phyloP scores from a whole-genome alignment of 2,888 invertebrate species.

The Metalampra italica region DNA sequence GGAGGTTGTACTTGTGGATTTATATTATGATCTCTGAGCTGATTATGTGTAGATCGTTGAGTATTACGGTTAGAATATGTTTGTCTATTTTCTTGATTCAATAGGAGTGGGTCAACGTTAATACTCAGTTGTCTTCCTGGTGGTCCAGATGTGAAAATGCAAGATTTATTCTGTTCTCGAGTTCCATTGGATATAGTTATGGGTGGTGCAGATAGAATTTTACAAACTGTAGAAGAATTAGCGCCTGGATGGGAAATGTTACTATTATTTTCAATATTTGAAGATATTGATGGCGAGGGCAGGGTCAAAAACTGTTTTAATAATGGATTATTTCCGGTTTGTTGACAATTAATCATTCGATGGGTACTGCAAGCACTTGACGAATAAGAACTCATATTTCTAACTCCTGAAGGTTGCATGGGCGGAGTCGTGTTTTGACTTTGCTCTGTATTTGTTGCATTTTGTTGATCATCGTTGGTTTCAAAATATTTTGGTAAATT shows the following conservation, averaged over 20 bases:
- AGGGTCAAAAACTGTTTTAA: background rate
- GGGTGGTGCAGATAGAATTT: background rate
- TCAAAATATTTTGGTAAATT: slow-evolving; percentile 3
- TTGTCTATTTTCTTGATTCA: background rate
- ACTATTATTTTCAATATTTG: background rate
- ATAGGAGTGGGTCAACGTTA: slow-evolving; percentile 8
- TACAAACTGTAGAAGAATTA: background rate
- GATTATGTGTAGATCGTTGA: background rate
- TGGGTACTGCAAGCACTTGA: background rate
- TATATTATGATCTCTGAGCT: background rate
- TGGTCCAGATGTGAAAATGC: slow-evolving; percentile 24
- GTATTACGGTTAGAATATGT: background rate
- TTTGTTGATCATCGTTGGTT: too few species aligned
- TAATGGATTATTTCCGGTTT: background rate
- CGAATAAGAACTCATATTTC: background rate
- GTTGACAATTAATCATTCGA: background rate
- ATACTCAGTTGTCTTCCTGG: slow-evolving; percentile 27
- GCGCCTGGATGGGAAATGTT: background rate
- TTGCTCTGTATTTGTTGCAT: too few species aligned
- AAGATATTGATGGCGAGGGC: background rate
- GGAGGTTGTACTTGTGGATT: background rate
- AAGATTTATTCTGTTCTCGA: background rate
- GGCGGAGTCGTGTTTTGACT: too few species aligned
- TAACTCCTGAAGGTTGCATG: background rate
- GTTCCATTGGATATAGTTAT: background rate